phyloP scores from a whole-genome alignment of 2,113 vertebrate species.

The Lasiurus borealis region DNA sequence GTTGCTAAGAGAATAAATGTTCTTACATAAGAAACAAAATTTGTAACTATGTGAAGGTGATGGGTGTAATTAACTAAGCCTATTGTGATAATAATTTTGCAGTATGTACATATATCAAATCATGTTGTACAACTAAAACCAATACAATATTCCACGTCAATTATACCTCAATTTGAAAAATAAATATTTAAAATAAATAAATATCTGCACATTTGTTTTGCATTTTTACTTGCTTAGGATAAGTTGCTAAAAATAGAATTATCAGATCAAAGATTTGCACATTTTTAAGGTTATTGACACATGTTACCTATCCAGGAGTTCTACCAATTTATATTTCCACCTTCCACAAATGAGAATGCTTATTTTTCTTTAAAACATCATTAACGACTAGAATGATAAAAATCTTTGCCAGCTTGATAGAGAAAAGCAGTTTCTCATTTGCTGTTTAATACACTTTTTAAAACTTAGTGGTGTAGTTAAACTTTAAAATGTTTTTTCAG shows the following conservation, averaged over 20 bases:
- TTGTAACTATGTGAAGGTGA: neutral
- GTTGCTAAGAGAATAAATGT: neutral
- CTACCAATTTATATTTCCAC: neutral
- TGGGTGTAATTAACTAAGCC: neutral
- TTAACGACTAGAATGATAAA: neutral
- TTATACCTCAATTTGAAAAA: neutral
- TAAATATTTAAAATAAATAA: neutral
- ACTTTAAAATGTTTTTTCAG: neutral
- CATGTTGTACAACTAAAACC: neutral
- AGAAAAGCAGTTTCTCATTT: conserved; percentile 21
- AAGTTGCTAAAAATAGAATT: conserved; percentile 11
- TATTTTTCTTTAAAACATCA: neutral
- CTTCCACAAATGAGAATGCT: neutral
- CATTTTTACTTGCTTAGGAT: neutral
- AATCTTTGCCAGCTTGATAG: neutral
- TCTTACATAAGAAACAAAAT: neutral
- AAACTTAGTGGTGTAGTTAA: neutral
- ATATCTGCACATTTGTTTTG: neutral
- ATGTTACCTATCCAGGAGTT: neutral
- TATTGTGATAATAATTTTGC: neutral
- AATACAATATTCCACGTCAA: neutral
- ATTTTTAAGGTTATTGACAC: neutral
- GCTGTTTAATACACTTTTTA: neutral
- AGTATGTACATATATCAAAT: neutral
- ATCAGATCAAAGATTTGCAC: neutral